Base-by-base conservation (phyloP, 2,797 vertebrate species). In the Galagoides demidoff region DNA sequence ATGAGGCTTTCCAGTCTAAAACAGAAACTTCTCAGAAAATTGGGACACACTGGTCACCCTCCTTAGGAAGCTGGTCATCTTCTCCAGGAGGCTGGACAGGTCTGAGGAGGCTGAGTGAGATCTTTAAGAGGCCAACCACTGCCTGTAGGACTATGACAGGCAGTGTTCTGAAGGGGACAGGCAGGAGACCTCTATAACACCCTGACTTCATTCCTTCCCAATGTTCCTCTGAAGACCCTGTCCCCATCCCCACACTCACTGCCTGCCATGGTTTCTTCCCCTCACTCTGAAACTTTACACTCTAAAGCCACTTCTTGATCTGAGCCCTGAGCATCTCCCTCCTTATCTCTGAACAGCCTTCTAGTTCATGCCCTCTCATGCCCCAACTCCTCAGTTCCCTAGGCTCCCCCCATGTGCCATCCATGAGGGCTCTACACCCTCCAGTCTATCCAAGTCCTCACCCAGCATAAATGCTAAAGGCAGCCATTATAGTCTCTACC, bases 321-420 rank as follows among this genome's bases (percentile, higher is more conserved):
- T 10, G 34, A 31, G 34, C 63, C 90, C 63, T 2, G 4, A 29
- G 8, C 39, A 13, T 13, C 31, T 25, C 20, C 10, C 29, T 31
- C 43, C 59, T 68, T 57, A 39, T 20, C 27, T 2, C n/a, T 9
- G 11, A 3, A 5, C 12, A 70, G 19, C 7, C 74, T 25, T 39
- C 76, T 12, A 0, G 4, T 5, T 59, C 27, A 0, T 2, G 29
- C 5, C 37, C 37, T 20, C 29, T 31, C 2, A n/a, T 2, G 23
- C 66, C 52, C n/a, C 2, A 34, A 73, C 20, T 29, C 49, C 59
- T 1, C 17, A 16, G 4, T 7, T 29, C 66, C 45, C 16, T 11
- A 17, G 34, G 12, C 37, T 34, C 55, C 8, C 6, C 7, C 7
- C 63, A 64, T 59, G 55, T 5, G 39, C 12, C 3, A 25, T 1